A percentile compares a stretch with the other conserved stretches of the same genome.
Conservation (phyloP, 2,797 vertebrate genomes). For the Hirundo rustica region DNA sequence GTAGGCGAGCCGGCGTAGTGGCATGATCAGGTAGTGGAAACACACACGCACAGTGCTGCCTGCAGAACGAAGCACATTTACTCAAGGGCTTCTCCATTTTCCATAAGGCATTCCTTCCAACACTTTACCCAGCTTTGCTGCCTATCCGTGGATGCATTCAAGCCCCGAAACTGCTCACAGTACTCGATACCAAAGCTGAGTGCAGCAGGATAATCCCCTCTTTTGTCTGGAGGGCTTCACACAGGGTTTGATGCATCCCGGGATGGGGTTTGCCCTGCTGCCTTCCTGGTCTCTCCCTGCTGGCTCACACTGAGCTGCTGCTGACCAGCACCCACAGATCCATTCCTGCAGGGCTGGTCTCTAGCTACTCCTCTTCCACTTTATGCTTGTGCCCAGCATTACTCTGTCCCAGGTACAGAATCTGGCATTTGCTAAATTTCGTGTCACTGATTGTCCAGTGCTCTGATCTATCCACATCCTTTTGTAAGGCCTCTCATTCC, state of each 20-base stretch:
- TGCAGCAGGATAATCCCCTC: not conserved
- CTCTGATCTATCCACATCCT: not conserved
- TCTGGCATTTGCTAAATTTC: not conserved
- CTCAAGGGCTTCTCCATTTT: accelerated
- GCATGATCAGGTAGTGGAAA: accelerated
- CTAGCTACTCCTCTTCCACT: not conserved
- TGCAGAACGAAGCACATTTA: not conserved
- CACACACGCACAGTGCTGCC: accelerated
- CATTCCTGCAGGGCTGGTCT: not conserved
- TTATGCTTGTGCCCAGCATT: not conserved
- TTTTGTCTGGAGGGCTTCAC: not conserved
- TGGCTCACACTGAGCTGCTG: not conserved
- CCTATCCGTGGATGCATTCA: not conserved
- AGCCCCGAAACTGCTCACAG: not conserved
- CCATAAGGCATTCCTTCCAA: accelerated
- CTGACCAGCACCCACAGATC: not conserved
- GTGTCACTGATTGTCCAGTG: not conserved
- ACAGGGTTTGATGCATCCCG: not conserved
- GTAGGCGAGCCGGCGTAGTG: accelerated
- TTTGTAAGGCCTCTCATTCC: not conserved
- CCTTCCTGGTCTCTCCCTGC: not conserved
- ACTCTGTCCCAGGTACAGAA: not conserved
- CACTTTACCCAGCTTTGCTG: not conserved
- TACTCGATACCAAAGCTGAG: accelerated
- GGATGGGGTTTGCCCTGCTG: not conserved